Percentiles rank a stretch among this genome's conserved stretches.
phyloP scores from a whole-genome alignment of 35 echinoderm and acorn worm species.

The Ptychodera flava region DNA sequence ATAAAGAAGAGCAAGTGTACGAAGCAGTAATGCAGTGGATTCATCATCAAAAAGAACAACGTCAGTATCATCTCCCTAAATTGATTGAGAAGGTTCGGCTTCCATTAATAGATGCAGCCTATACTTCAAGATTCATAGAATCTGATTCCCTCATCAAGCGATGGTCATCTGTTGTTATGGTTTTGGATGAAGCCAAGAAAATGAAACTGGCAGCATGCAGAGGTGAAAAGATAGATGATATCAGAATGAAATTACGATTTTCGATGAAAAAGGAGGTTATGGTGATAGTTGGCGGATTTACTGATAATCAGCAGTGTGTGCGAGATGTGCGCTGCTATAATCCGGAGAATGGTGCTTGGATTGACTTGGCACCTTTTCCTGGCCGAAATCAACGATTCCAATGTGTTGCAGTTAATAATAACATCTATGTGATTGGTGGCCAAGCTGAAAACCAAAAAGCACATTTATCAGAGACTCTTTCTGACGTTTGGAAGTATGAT shows the following conservation, averaged over 20 bases:
- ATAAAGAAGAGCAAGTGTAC: constrained; percentile 80
- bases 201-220: constrained; percentile 52
- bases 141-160: constrained; percentile 29
- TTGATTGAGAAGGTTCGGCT: constrained; percentile 68
- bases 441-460: constrained; percentile 73
- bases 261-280: constrained; percentile 95
- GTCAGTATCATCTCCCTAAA: constrained; percentile 10
- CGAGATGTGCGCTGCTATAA: constrained; percentile 88
- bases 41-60: constrained; percentile 34
- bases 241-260: constrained; percentile 66
- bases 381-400: constrained; percentile 87
- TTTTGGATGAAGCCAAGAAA: constrained; percentile 45
- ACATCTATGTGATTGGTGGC: constrained; percentile 94
- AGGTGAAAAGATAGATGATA: constrained; percentile 45
- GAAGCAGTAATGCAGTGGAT: constrained; percentile 71
- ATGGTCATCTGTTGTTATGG: background rate
- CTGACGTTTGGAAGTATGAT: constrained; percentile 94
- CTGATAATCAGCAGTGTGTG: constrained; percentile 73
- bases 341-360: constrained; percentile 57
- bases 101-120: constrained; percentile 69
- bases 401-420: constrained; percentile 64
- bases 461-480: constrained; percentile 81
- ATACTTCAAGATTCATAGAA: constrained; percentile 46
- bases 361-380: constrained; percentile 69
- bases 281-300: constrained; percentile 84